A percentile compares a stretch with the other conserved stretches of the same genome.
These are phyloP conservation scores for Helostoma temminkii DNA, from an alignment of 2,797 vertebrate species.

Conservation along the genomic window DNA sequence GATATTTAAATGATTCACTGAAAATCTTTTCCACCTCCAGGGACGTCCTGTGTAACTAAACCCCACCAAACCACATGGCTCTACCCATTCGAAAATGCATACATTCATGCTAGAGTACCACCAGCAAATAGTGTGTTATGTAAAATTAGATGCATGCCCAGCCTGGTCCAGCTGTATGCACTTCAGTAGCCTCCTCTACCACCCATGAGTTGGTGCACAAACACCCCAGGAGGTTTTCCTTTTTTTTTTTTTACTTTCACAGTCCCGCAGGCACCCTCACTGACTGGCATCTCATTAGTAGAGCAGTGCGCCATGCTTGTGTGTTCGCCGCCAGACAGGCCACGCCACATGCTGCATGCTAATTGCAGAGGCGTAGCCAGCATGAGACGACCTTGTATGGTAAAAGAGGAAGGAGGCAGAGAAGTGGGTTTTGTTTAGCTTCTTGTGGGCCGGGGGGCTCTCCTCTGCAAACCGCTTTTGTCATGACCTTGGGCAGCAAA, in stretches of 20 bases:
- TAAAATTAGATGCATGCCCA: conserved; percentile 50
- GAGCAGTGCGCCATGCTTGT: conserved; percentile 57
- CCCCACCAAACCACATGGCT: background rate
- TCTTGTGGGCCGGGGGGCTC: conserved; percentile 64
- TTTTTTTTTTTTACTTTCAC: conserved; percentile 43
- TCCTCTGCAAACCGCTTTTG: conserved; percentile 31
- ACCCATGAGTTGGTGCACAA: conserved; percentile 56
- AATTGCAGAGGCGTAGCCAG: conserved; percentile 78
- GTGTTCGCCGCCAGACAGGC: conserved; percentile 77
- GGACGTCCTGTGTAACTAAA: conserved; percentile 16
- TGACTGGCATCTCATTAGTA: conserved; percentile 82
- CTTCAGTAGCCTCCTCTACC: conserved; percentile 57
- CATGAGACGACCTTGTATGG: conserved; percentile 77
- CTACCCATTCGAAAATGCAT: conserved; percentile 5
- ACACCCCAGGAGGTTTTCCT: conserved; percentile 50
- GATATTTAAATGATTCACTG: background rate
- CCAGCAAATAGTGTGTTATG: conserved; percentile 51
- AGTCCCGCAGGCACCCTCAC: conserved; percentile 58
- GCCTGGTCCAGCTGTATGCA: conserved; percentile 30
- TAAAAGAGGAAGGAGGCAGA: conserved; percentile 53
- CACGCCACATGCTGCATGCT: conserved; percentile 81
- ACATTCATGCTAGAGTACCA: conserved; percentile 19
- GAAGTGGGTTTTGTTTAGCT: conserved; percentile 60
- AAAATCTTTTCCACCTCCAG: background rate
- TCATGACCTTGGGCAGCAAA: conserved; percentile 76